A percentile compares a stretch with the other conserved stretches of the same genome.
Evolutionary conservation across 2,797 vertebrate species (phyloP).

Genomic region (Adelosebastes latens): DNA sequence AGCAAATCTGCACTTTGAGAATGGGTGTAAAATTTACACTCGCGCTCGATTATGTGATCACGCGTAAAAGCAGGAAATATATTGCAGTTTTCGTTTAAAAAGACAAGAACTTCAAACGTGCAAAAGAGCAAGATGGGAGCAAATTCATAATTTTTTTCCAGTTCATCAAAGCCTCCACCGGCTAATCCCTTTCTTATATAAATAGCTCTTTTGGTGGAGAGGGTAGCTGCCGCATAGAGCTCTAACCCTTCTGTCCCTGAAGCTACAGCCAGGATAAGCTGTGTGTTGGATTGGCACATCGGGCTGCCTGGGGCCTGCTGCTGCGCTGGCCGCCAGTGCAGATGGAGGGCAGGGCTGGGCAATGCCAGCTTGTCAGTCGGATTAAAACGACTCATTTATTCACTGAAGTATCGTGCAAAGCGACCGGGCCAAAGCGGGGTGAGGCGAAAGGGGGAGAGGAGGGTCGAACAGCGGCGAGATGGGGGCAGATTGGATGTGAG

Average conservation of each 20-base stretch:
- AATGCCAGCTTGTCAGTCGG: conserved; percentile 99
- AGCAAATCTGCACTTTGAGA: background rate
- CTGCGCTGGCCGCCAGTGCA: conserved; percentile 95
- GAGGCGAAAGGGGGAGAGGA: conserved; percentile 72
- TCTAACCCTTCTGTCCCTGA: conserved; percentile 89
- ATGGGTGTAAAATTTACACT: background rate
- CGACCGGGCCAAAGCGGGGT: conserved; percentile 91
- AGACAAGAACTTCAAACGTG: conserved; percentile 44
- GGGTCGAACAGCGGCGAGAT: conserved; percentile 70
- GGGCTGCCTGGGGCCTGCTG: conserved; percentile 93
- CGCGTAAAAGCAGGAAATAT: background rate
- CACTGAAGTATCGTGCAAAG: conserved; percentile 98
- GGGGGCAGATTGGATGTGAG: conserved; percentile 72
- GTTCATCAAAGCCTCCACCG: conserved; percentile 84
- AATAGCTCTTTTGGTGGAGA: conserved; percentile 88
- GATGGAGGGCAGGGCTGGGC: conserved; percentile 99
- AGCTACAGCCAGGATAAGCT: conserved; percentile 88
- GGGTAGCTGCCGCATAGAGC: conserved; percentile 84
- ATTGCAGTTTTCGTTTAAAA: conserved; percentile 18
- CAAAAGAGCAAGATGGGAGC: conserved; percentile 46
- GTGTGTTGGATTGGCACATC: conserved; percentile 88
- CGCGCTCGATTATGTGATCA: background rate
- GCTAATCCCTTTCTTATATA: conserved; percentile 91
- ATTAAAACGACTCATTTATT: conserved; percentile 99
- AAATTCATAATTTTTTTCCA: conserved; percentile 77